Percentiles rank a stretch among this genome's conserved stretches.
Evolutionary conservation across 2,888 invertebrate genomes (phyloP).

Genomic region (Lycaena phlaeas): DNA sequence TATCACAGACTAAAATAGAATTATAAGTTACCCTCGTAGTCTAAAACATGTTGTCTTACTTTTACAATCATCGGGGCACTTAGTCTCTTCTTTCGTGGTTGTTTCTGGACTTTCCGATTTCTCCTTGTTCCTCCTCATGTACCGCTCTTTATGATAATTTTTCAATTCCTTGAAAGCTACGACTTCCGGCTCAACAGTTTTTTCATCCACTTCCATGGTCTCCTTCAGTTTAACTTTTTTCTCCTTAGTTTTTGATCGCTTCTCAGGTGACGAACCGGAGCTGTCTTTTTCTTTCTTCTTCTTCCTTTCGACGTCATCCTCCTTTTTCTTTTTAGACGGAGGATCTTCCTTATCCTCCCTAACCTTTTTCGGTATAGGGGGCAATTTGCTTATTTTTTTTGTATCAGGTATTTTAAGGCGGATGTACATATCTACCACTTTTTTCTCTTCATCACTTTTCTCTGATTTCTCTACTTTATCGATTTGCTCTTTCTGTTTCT

Average conservation of each 20-base stretch:
- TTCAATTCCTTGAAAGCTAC: conserved; percentile 72
- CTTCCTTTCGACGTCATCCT: conserved; percentile 31
- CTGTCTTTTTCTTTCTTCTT: conserved; percentile 22
- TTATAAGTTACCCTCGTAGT: conserved; percentile 26
- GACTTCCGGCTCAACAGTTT: conserved; percentile 27
- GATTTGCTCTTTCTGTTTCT: conserved; percentile 1
- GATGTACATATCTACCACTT: conserved; percentile 27
- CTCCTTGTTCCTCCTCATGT: conserved; percentile 77
- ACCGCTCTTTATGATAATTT: conserved; percentile 73
- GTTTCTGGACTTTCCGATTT: conserved; percentile 73
- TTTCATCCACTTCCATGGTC: conserved; percentile 23
- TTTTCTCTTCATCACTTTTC: conserved; percentile 14
- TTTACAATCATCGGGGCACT: conserved; percentile 33
- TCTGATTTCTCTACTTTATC: conserved; percentile 12
- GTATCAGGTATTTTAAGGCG: conserved; percentile 36
- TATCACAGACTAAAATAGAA: conserved; percentile 27
- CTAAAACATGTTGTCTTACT: conserved; percentile 67
- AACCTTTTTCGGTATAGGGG: conserved; percentile 55
- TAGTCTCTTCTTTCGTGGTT: conserved; percentile 18
- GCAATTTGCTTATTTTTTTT: conserved; percentile 47
- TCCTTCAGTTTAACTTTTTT: conserved; percentile 22
- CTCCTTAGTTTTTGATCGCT: conserved; percentile 24
- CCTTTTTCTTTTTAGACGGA: conserved; percentile 31
- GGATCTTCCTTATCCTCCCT: conserved; percentile 25
- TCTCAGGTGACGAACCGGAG: conserved; percentile 22